phyloP scores from a whole-genome alignment of 2,888 invertebrate species.

The Netelia melanura region DNA sequence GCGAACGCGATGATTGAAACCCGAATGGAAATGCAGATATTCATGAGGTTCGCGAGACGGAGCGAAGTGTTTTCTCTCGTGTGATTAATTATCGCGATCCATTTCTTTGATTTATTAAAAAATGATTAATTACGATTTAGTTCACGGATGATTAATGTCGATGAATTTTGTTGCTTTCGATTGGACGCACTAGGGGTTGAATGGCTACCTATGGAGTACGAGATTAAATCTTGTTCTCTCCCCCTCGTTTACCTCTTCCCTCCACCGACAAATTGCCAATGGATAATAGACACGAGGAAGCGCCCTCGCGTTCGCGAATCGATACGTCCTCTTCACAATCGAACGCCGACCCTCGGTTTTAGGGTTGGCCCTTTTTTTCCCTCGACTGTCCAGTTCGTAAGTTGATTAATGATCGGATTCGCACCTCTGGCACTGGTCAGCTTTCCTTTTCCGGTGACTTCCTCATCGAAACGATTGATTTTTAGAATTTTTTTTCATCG shows the following conservation, averaged over 20 bases:
- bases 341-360: neutral
- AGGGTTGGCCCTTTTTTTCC: neutral
- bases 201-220: neutral
- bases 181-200: neutral
- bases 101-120: too few relatives aligned
- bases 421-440: neutral
- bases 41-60: neutral
- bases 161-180: too few relatives aligned
- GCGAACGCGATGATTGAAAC: neutral
- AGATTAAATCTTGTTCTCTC: too few relatives aligned
- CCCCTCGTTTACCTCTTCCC: too few relatives aligned
- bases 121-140: too few relatives aligned
- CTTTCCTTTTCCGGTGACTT: neutral
- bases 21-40: neutral
- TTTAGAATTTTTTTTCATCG: neutral
- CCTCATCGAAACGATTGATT: neutral
- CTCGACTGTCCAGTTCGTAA: neutral
- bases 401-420: neutral
- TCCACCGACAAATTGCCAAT: conserved; percentile 15
- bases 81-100: too few relatives aligned
- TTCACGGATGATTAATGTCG: too few relatives aligned
- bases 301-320: neutral
- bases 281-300: conserved; percentile 16
- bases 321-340: conserved; percentile 3
- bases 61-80: too few relatives aligned